Evolutionary conservation across 2,888 invertebrate genomes (phyloP), one percentile per base, ranked within the genome.

Genomic region (Acleris cristana): DNA sequence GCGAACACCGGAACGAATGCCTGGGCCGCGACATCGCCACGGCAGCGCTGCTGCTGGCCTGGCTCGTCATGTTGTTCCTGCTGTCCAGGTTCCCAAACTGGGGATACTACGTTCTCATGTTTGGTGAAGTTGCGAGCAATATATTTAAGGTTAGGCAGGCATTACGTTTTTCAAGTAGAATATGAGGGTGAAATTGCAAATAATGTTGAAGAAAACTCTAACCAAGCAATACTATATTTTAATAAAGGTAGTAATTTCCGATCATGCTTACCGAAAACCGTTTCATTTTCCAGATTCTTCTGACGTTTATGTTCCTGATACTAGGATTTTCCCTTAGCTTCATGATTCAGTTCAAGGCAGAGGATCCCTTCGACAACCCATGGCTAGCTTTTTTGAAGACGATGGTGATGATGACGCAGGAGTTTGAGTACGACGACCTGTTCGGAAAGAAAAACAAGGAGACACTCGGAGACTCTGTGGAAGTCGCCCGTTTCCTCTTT

Each of bases 81-180:
- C 77, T 94, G 1, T 94, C 94, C 0, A 84, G 94, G 61, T 93
- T 94, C 70, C 94, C 94, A 0, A 92, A 90, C 62, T 93, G 93
- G 88, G 94, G 94, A 1, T 94, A 94, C 75, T 94, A 94, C 79
- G 93, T 94, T 2, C 87, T 94, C 6, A 94, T 94, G 94, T 94
- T 94, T 80, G 93, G 93, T 12, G 93, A 93, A 73, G 94, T 94
- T 1, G 93, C 94, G 0, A 81, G 87, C 2, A 94, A 94, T 79
- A 93, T 94, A 62, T 74, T 94, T 4, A 94, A 94, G 85, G 94
- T 94, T 76, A 71, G 74, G 52, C 4, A 71, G 74, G 52, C 4
- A 10, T 40, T 40, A 14, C 0, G 10, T 10, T 10, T 40, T 12
- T 4, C 0, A 14, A 5, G 40, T 14, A 40, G 14, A 40, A 40